Percentiles rank a stretch among this genome's conserved stretches.
Conservation (phyloP, 2,888 invertebrate species). For the Calameuta filiformis region DNA sequence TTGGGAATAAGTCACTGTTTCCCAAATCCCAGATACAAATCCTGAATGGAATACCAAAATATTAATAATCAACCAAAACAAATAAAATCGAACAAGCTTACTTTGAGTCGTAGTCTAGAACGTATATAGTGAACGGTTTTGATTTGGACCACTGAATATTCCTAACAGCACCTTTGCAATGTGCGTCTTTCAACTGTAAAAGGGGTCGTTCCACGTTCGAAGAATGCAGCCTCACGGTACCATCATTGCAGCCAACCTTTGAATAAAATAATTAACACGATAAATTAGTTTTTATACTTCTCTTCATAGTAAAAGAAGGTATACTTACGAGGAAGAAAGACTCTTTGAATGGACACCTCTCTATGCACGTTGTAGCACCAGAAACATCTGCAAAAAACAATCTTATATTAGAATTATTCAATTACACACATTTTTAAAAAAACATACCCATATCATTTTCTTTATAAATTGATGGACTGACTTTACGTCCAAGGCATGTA, state of each 20-base stretch:
- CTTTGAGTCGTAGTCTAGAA: conserved; percentile 65
- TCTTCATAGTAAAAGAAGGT: not conserved
- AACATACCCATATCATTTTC: conserved; percentile 41
- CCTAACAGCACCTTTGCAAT: conserved; percentile 56
- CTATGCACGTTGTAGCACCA: conserved; percentile 65
- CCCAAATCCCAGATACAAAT: conserved; percentile 70
- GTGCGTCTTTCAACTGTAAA: conserved; percentile 56
- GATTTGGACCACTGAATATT: conserved; percentile 69
- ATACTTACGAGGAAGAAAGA: conserved; percentile 65
- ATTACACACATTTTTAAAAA: not conserved
- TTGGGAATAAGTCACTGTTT: conserved; percentile 68
- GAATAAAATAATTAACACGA: not conserved
- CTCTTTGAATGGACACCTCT: conserved; percentile 67
- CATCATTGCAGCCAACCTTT: conserved; percentile 68
- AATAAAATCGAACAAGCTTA: conserved; percentile 31
- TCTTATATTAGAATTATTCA: not conserved
- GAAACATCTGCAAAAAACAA: conserved; percentile 43
- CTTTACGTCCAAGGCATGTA: conserved; percentile 54
- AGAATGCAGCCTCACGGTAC: conserved; percentile 68
- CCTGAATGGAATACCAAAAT: conserved; percentile 48
- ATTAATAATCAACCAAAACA: conserved; percentile 4
- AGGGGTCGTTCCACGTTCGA: conserved; percentile 65
- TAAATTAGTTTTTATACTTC: not conserved
- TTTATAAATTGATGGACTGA: conserved; percentile 48
- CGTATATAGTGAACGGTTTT: conserved; percentile 68